phyloP scores from a whole-genome alignment of 2,888 invertebrate species.

The Drosophila acutilabella region DNA sequence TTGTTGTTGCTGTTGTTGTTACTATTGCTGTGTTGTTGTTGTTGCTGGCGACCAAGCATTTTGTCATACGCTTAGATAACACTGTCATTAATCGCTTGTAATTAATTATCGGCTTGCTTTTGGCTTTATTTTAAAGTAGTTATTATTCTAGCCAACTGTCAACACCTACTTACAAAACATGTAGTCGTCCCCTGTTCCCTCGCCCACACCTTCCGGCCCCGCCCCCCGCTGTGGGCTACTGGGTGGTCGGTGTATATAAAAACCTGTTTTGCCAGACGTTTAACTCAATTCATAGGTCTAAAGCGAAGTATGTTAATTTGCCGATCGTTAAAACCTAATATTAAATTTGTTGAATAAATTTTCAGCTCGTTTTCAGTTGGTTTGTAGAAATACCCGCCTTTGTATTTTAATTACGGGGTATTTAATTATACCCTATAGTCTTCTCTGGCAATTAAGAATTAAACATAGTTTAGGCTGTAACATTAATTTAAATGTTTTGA shows the following conservation, averaged over 20 bases:
- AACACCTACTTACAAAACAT: slow-evolving; percentile 67
- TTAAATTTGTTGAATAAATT: slow-evolving; percentile 63
- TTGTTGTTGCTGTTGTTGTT: slow-evolving; percentile 8
- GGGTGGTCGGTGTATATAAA: slow-evolving; percentile 43
- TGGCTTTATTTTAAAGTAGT: slow-evolving; percentile 68
- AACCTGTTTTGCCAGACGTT: slow-evolving; percentile 37
- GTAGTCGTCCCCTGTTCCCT: slow-evolving; percentile 18
- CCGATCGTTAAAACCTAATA: slow-evolving; percentile 60
- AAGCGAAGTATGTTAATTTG: slow-evolving; percentile 64
- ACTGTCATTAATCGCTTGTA: slow-evolving; percentile 71
- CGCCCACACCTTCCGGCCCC: background rate
- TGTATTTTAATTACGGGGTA: slow-evolving; percentile 3
- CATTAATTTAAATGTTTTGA: background rate
- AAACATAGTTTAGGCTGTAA: background rate
- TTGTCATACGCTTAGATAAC: slow-evolving; percentile 69
- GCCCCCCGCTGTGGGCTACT: slow-evolving; percentile 25
- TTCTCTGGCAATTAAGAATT: background rate
- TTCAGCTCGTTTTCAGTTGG: slow-evolving; percentile 49
- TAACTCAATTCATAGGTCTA: slow-evolving; percentile 2
- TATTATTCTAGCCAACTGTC: slow-evolving; percentile 75
- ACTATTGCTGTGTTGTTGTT: slow-evolving; percentile 5
- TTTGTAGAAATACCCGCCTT: slow-evolving; percentile 14
- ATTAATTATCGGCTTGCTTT: slow-evolving; percentile 65
- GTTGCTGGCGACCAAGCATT: slow-evolving; percentile 37
- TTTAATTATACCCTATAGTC: background rate